These are phyloP conservation scores for Syrista parreyssii DNA, from an alignment of 2,888 invertebrate genomes.

Conservation along the genomic window DNA sequence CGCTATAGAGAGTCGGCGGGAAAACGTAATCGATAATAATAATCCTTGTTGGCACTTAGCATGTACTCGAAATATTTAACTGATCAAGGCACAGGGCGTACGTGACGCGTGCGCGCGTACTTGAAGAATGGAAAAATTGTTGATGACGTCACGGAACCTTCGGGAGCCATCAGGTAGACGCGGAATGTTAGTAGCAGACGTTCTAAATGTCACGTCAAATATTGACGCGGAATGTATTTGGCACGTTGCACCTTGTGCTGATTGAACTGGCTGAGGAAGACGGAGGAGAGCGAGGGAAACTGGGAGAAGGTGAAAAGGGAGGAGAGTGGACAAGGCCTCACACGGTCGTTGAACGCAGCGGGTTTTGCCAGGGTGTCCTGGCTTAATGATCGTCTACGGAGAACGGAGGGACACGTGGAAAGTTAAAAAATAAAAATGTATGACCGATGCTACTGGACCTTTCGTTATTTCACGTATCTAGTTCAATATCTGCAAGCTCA, in stretches of 20 bases:
- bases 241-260: slow-evolving; percentile 19
- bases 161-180: not conserved
- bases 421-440: not conserved
- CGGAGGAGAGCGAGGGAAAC: not conserved
- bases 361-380: not conserved
- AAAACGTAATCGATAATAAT: not conserved
- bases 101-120: not conserved
- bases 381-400: not conserved
- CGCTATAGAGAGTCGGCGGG: not conserved
- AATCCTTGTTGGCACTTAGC: not conserved
- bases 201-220: slow-evolving; percentile 40
- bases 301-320: not conserved
- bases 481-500: not conserved
- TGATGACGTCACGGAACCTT: not conserved
- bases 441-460: not conserved
- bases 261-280: not conserved
- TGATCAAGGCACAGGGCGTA: not conserved
- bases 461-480: not conserved
- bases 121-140: not conserved
- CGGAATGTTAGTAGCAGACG: slow-evolving; percentile 20
- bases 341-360: not conserved
- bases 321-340: not conserved
- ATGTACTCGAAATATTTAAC: not conserved
- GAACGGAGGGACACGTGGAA: not conserved
- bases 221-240: slow-evolving; percentile 39